Conservation (phyloP, 2,113 vertebrate genomes). For the Micromys minutus region DNA sequence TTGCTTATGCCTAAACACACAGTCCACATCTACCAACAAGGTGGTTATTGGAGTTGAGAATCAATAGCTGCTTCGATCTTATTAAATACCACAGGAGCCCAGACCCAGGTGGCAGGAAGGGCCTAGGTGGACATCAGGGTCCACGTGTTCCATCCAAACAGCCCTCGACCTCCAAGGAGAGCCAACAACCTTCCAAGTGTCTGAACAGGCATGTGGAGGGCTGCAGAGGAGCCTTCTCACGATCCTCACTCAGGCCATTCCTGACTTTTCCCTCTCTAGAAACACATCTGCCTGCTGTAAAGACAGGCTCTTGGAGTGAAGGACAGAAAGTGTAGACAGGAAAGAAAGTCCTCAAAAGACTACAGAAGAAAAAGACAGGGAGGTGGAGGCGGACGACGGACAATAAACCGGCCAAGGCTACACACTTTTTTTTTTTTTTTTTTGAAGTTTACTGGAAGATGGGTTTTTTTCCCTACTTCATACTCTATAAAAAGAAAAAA, state of each 20-base stretch:
- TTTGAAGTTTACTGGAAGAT: conserved; percentile 59
- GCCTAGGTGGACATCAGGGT: not conserved
- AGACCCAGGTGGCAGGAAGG: not conserved
- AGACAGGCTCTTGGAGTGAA: not conserved
- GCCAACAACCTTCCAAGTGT: not conserved
- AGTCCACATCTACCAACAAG: not conserved
- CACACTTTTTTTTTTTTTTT: not conserved
- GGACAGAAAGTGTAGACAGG: not conserved
- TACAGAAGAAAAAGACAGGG: not conserved
- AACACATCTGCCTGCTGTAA: not conserved
- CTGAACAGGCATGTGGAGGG: not conserved
- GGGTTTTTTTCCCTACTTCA: not conserved
- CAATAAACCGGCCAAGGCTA: not conserved
- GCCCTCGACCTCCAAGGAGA: not conserved
- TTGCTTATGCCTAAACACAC: not conserved
- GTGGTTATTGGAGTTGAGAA: not conserved
- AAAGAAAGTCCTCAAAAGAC: not conserved
- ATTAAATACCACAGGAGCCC: not conserved
- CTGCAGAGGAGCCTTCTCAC: not conserved
- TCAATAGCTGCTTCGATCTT: not conserved
- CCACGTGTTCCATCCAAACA: not conserved
- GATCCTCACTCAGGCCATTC: not conserved
- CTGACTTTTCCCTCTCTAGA: not conserved
- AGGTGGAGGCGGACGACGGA: no score
- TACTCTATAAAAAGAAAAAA: conserved; percentile 60